Evolutionary conservation across 2,888 invertebrate genomes (phyloP).

Genomic region (Ornithoptera alexandrae): DNA sequence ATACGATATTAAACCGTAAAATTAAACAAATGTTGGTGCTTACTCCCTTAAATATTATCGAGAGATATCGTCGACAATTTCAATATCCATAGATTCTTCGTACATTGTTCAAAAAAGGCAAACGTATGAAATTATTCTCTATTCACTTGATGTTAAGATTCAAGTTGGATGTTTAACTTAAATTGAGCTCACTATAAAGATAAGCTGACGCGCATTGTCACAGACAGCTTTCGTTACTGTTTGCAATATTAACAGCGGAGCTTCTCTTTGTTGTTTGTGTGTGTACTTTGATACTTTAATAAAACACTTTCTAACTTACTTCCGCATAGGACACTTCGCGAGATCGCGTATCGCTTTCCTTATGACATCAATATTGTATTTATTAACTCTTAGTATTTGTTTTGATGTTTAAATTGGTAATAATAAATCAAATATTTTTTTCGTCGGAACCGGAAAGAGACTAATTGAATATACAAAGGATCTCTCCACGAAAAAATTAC

Average conservation of each 20-base stretch:
- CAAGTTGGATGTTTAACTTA: neutral
- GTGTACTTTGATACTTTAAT: conserved; percentile 17
- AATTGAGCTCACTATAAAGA: conserved; percentile 18
- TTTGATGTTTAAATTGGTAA: no score
- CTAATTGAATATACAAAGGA: no score
- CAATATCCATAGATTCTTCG: neutral
- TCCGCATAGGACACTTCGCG: neutral
- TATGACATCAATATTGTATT: neutral
- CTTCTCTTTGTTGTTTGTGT: conserved; percentile 3
- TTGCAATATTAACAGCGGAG: conserved; percentile 18
- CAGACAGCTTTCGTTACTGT: conserved; percentile 19
- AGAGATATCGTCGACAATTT: neutral
- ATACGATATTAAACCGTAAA: neutral
- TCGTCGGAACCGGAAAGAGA: no score
- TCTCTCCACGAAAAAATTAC: no score
- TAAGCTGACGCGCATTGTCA: conserved; percentile 26
- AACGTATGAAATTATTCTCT: neutral
- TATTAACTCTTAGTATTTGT: no score
- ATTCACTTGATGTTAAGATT: neutral
- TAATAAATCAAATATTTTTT: no score
- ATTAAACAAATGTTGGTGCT: neutral
- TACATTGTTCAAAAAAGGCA: neutral
- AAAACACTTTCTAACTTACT: conserved; percentile 4
- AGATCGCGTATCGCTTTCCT: neutral
- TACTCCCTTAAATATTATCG: neutral